Evolutionary conservation across 2,797 vertebrate genomes (phyloP).

Genomic region (Phalanger gymnotis): DNA sequence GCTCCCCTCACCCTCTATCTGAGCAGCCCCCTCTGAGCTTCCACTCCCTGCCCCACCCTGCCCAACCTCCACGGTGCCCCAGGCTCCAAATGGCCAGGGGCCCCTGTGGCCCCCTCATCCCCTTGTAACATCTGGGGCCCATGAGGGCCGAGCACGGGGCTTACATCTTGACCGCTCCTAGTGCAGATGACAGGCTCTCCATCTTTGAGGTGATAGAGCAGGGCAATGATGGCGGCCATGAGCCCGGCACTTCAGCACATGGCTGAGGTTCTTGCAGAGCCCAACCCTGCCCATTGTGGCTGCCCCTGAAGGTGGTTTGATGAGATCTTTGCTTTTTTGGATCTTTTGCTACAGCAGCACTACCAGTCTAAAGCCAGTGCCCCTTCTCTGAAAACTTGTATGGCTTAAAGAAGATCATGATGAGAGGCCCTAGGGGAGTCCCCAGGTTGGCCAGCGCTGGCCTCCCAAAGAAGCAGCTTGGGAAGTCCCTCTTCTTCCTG

Average conservation of each 20-base stretch:
- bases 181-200: constrained; percentile 85
- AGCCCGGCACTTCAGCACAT: constrained; percentile 93
- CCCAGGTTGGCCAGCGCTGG: too few species aligned
- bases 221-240: constrained; percentile 94
- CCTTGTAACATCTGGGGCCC: background rate
- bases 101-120: constrained; percentile 6
- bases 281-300: constrained; percentile 89
- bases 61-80: background rate
- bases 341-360: constrained; percentile 95
- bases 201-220: constrained; percentile 96
- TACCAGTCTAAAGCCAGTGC: constrained; percentile 89
- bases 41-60: background rate
- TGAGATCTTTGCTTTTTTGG: constrained; percentile 91
- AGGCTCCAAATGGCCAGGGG: background rate
- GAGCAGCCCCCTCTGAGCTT: background rate
- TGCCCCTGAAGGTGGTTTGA: constrained; percentile 93
- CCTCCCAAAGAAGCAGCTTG: too few species aligned
- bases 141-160: constrained; percentile 85
- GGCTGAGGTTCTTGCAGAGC: constrained; percentile 94
- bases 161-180: constrained; percentile 87
- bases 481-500: too few species aligned
- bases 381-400: constrained; percentile 99
- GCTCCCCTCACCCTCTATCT: background rate
- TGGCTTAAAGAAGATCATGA: constrained; percentile 89
- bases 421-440: background rate